phyloP scores from a whole-genome alignment of 2,113 vertebrate species.

The Grallaria varia region DNA sequence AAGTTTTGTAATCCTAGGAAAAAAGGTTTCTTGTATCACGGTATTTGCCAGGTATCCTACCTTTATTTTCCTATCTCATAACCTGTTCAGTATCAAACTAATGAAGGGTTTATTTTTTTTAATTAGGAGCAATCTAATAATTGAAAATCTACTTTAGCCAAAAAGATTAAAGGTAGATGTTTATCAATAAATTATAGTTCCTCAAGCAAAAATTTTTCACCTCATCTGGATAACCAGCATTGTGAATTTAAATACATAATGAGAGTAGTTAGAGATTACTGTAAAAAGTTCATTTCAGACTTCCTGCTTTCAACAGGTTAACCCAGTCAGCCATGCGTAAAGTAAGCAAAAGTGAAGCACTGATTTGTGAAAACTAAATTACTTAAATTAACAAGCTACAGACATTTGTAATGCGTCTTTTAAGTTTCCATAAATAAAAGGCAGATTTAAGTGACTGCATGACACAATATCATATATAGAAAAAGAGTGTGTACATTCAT shows the following conservation, averaged over 20 bases:
- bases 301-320: not conserved
- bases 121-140: not conserved
- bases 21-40: not conserved
- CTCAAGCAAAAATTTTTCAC: not conserved
- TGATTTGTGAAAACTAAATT: not conserved
- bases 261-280: not conserved
- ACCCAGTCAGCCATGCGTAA: not conserved
- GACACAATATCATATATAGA: not conserved
- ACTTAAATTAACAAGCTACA: not conserved
- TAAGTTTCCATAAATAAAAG: not conserved
- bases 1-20: not conserved
- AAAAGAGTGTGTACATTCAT: not conserved
- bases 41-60: not conserved
- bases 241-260: not conserved
- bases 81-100: not conserved
- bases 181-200: not conserved
- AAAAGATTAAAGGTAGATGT: not conserved
- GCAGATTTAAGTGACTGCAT: not conserved
- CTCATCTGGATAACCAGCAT: not conserved
- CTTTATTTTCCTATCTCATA: not conserved
- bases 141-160: not conserved
- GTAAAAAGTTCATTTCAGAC: not conserved
- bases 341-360: not conserved
- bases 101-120: not conserved
- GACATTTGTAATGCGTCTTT: not conserved